Percentiles rank a stretch among this genome's conserved stretches.
Evolutionary conservation across 2,888 invertebrate genomes (phyloP).

Genomic region (Torymus aiolomorphi): DNA sequence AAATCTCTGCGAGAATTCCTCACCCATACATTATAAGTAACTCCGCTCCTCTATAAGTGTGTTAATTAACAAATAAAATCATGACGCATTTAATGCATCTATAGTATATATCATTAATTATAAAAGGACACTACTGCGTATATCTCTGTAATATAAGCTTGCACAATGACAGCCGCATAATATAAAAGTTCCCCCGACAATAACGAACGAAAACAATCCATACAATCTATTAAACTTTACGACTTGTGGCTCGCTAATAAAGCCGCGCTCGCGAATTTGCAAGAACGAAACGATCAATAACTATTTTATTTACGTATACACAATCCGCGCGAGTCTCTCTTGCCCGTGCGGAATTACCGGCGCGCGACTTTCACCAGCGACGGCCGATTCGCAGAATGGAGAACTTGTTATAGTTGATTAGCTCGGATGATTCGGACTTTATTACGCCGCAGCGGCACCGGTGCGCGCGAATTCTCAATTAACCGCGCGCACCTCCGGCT

Average conservation of each 20-base stretch:
- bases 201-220: not conserved
- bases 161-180: no score
- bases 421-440: conserved; percentile 34
- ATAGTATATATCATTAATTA: no score
- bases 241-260: conserved; percentile 26
- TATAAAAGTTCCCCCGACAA: not conserved
- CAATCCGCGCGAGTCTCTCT: not conserved
- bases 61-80: no score
- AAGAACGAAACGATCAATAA: conserved; percentile 32
- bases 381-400: conserved; percentile 18
- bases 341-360: no score
- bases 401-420: conserved; percentile 39
- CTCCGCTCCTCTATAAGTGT: no score
- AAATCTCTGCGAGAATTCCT: no score
- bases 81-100: no score
- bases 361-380: not conserved
- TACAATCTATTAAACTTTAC: conserved; percentile 26
- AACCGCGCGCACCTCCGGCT: not conserved
- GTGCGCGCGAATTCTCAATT: conserved; percentile 30
- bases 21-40: no score
- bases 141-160: no score
- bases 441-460: not conserved
- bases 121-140: no score
- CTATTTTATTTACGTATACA: conserved; percentile 34
- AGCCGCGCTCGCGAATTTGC: conserved; percentile 21